A percentile compares a stretch with the other conserved stretches of the same genome.
Evolutionary conservation across 1,140 invertebrate genomes (phyloP).

Genomic region (Alviniconcha marisindica): DNA sequence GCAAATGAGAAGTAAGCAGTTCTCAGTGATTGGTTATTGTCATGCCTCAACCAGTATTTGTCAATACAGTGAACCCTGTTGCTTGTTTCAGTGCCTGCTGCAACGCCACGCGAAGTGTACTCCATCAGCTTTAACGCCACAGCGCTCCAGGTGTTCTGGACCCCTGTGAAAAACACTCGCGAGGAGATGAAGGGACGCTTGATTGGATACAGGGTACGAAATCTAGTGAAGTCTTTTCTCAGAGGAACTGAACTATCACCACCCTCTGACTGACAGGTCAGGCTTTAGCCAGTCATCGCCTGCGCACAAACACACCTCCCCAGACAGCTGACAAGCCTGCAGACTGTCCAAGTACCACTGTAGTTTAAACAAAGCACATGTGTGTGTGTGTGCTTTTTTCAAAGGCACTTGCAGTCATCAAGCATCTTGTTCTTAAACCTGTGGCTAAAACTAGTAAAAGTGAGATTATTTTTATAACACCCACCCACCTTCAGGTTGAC

Average conservation of each 20-base stretch:
- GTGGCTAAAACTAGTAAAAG: too few species aligned
- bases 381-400: not conserved
- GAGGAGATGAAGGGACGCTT: slow-evolving; percentile 92
- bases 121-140: slow-evolving; percentile 92
- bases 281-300: not conserved
- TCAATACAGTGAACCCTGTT: not conserved
- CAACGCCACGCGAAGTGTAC: slow-evolving; percentile 88
- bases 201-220: slow-evolving; percentile 89
- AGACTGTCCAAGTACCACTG: not conserved
- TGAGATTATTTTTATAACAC: too few species aligned
- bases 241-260: too few species aligned
- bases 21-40: too few species aligned
- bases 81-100: slow-evolving; percentile 85
- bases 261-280: too few species aligned
- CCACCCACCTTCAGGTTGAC: too few species aligned
- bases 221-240: too few species aligned
- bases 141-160: slow-evolving; percentile 93
- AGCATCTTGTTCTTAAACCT: too few species aligned
- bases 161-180: slow-evolving; percentile 88
- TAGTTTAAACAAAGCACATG: not conserved
- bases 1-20: too few species aligned
- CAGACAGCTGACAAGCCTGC: too few species aligned
- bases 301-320: not conserved
- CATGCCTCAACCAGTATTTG: too few species aligned
- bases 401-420: too few species aligned